Evolutionary conservation across 2,888 invertebrate genomes (phyloP).

Genomic region (Merodon equestris): DNA sequence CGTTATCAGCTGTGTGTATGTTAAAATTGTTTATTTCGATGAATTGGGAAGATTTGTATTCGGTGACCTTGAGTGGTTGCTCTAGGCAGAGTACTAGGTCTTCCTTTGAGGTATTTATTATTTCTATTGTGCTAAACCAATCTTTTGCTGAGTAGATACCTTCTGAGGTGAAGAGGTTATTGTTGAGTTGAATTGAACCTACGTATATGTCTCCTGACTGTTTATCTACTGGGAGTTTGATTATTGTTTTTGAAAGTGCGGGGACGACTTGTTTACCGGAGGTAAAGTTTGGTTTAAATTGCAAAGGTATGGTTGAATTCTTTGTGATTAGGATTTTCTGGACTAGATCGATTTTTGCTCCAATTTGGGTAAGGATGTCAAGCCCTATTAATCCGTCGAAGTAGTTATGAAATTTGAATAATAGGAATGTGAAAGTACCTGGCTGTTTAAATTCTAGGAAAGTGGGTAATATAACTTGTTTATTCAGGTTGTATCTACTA

Average conservation of each 20-base stretch:
- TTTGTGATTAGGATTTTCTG: conserved; percentile 6
- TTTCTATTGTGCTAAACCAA: conserved; percentile 9
- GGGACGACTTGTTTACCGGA: conserved; percentile 6
- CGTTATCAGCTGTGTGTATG: background rate
- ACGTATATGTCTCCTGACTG: conserved; percentile 6
- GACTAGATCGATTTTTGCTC: background rate
- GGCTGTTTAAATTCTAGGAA: background rate
- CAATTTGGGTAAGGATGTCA: background rate
- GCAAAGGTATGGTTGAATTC: conserved; percentile 6
- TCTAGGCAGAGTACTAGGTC: conserved; percentile 5
- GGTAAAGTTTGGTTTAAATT: conserved; percentile 3
- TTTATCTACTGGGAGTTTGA: conserved; percentile 2
- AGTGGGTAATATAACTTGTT: background rate
- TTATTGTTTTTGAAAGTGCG: conserved; percentile 3
- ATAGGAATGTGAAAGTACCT: conserved; percentile 7
- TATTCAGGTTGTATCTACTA: background rate
- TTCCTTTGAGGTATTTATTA: conserved; percentile 2
- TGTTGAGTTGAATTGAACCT: conserved; percentile 2
- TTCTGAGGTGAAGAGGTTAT: conserved; percentile 10
- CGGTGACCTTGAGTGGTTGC: conserved; percentile 4
- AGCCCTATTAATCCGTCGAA: background rate
- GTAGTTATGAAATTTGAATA: conserved; percentile 11
- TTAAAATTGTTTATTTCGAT: background rate
- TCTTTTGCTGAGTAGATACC: conserved; percentile 10
- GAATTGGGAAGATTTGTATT: background rate